Conservation (phyloP, 2,888 invertebrate species). For the Serripes groenlandicus region DNA sequence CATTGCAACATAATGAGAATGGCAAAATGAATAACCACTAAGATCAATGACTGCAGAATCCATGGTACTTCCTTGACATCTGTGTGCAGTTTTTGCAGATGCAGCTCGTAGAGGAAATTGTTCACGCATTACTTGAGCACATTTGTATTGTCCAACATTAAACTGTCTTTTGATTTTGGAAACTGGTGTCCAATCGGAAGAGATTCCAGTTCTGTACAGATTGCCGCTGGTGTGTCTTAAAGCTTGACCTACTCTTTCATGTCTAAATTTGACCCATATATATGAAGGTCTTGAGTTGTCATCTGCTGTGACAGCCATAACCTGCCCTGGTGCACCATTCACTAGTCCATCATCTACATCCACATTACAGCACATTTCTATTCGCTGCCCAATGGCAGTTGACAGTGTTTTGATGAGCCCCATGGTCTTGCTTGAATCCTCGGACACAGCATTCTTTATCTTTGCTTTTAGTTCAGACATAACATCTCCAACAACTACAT, state of each 20-base stretch:
- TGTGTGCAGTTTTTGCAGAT: slow-evolving; percentile 42
- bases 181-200: slow-evolving; percentile 29
- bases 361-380: slow-evolving; percentile 45
- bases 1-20: slow-evolving; percentile 53
- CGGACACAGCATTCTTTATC: neutral
- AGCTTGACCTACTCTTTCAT: neutral
- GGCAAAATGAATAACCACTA: slow-evolving; percentile 18
- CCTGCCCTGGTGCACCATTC: slow-evolving; percentile 40
- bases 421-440: slow-evolving; percentile 11
- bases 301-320: slow-evolving; percentile 12
- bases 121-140: slow-evolving; percentile 27
- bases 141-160: slow-evolving; percentile 35
- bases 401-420: neutral
- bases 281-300: neutral
- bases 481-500: slow-evolving; percentile 16
- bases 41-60: slow-evolving; percentile 43
- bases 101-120: slow-evolving; percentile 49
- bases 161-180: slow-evolving; percentile 39
- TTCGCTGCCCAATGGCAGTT: slow-evolving; percentile 32
- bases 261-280: slow-evolving; percentile 16
- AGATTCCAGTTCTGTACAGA: slow-evolving; percentile 14
- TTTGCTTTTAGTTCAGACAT: slow-evolving; percentile 1
- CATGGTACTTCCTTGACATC: slow-evolving; percentile 55
- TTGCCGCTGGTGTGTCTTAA: neutral
- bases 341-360: slow-evolving; percentile 56